Evolutionary conservation across 2,888 invertebrate species (phyloP).

Genomic region (Papilio gigon): DNA sequence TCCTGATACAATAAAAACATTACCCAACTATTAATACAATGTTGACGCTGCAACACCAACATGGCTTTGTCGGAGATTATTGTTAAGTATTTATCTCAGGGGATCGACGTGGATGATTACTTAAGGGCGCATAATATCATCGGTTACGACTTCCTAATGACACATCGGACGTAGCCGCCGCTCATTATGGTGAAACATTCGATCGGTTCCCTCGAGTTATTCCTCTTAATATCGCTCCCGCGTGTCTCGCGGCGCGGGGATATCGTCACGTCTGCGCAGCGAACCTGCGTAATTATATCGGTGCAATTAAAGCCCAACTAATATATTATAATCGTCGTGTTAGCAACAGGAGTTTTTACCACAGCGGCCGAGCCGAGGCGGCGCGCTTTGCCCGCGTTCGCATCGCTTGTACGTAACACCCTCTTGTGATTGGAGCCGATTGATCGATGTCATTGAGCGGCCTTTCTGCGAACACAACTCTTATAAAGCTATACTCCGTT

Average conservation of each 20-base stretch:
- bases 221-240: constrained; percentile 78
- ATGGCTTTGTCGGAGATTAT: constrained; percentile 50
- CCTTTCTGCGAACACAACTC: constrained; percentile 53
- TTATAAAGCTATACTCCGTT: constrained; percentile 34
- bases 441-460: constrained; percentile 63
- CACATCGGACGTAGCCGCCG: constrained; percentile 77
- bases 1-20: constrained; percentile 44
- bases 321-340: constrained; percentile 82
- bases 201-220: constrained; percentile 77
- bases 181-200: constrained; percentile 80
- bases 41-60: constrained; percentile 31
- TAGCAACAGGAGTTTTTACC: constrained; percentile 75
- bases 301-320: constrained; percentile 80
- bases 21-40: constrained; percentile 20
- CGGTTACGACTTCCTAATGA: constrained; percentile 81
- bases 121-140: constrained; percentile 74
- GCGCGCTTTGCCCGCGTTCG: constrained; percentile 61
- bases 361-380: constrained; percentile 68
- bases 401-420: constrained; percentile 65
- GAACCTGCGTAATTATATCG: constrained; percentile 80
- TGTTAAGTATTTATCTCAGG: constrained; percentile 74
- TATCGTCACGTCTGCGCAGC: constrained; percentile 79
- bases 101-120: constrained; percentile 70
- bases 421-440: constrained; percentile 59
- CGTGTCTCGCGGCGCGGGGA: constrained; percentile 69